Percentiles rank a stretch among this genome's conserved stretches.
phyloP scores from a whole-genome alignment of 2,113 vertebrate genomes.

The Mastomys coucha region DNA sequence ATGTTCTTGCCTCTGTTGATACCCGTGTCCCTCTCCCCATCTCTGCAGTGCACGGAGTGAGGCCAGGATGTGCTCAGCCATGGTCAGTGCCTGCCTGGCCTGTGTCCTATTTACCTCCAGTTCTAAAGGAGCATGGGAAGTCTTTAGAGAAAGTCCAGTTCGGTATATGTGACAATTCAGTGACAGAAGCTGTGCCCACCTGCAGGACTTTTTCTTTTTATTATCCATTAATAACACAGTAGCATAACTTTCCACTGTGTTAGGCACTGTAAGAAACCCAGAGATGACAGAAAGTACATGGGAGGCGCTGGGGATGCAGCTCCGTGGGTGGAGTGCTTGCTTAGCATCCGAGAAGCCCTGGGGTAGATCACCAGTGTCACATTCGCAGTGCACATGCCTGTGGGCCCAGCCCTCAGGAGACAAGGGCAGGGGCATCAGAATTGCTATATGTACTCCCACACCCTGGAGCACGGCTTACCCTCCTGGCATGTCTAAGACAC shows the following conservation, averaged over 20 bases:
- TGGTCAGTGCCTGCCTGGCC: neutral
- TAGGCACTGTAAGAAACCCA: neutral
- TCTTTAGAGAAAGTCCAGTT: neutral
- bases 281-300: neutral
- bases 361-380: neutral
- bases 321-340: neutral
- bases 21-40: neutral
- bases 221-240: neutral
- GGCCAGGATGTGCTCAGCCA: neutral
- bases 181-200: neutral
- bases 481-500: neutral
- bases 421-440: too few species aligned
- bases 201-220: neutral
- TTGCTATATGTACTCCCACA: neutral
- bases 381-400: neutral
- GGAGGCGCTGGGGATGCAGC: neutral
- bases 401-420: neutral
- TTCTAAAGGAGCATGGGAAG: neutral
- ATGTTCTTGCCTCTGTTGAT: neutral
- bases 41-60: neutral
- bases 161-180: neutral
- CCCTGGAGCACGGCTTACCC: neutral
- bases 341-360: neutral
- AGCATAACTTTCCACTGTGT: neutral
- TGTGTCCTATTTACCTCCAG: neutral